Evolutionary conservation across 2,797 vertebrate species (phyloP).

Genomic region (Pantherophis vulpinus): DNA sequence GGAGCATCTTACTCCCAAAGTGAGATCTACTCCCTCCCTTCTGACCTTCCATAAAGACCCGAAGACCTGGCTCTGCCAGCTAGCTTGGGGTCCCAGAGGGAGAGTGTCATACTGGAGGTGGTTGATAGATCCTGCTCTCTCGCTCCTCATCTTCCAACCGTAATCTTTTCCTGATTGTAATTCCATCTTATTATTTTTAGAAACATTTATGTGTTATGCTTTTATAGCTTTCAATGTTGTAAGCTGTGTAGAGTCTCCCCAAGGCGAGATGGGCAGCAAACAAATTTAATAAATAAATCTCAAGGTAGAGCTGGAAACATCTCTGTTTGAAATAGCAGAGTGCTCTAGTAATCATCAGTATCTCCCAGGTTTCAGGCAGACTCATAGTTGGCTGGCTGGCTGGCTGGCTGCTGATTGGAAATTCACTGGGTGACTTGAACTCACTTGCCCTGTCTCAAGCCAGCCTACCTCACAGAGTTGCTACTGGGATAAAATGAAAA

Average conservation of each 20-base stretch:
- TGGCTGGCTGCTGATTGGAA: background rate
- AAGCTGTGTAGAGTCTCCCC: background rate
- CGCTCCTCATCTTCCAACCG: background rate
- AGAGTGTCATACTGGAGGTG: background rate
- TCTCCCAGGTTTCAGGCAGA: background rate
- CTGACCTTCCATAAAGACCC: background rate
- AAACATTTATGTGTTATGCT: background rate
- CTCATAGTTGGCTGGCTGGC: background rate
- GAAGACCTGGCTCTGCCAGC: background rate
- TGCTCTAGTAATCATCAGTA: background rate
- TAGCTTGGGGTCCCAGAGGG: background rate
- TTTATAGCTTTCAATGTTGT: background rate
- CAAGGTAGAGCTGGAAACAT: background rate
- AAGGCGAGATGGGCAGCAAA: background rate
- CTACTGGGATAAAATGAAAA: background rate
- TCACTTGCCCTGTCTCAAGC: background rate
- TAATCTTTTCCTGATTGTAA: background rate
- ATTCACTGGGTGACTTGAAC: background rate
- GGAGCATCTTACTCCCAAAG: background rate
- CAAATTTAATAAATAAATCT: background rate
- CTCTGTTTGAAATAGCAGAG: background rate
- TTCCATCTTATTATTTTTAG: background rate
- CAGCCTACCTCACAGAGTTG: background rate
- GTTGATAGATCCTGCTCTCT: background rate
- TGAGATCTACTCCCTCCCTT: background rate